Evolutionary conservation across 1,140 invertebrate species (phyloP), one percentile per base, ranked within the genome.

Genomic region (Bombus consobrinus): DNA sequence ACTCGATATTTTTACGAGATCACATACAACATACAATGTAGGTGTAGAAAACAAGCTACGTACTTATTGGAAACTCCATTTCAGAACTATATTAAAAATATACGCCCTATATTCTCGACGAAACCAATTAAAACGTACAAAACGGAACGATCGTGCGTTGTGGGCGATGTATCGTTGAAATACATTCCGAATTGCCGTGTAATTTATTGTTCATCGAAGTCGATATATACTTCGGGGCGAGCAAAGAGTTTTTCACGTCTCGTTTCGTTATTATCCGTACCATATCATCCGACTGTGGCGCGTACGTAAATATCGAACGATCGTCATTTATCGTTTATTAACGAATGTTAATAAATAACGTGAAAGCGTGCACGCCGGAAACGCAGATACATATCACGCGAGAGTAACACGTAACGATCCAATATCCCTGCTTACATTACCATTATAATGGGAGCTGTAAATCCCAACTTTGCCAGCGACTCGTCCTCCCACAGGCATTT

Each of bases 391-490:
- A 53, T 53, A 53, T 22, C 18, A 22, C 18, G 6, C 18, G 47
- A 53, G 8, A 28, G 62, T 22, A 43, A 39, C 28, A 1, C 47
- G 47, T 53, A 53, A 53, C 18, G 18, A 53, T 53, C 15, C 12
- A 64, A 89, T 88, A 90, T 87, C 66, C 84, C 78, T 69, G 82
- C 71, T 76, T 87, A 92, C 92, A 94, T 94, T 94, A 97, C 97
- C 97, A 95, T 96, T 96, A 94, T 96, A 96, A 90, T 96, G 96
- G 89, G 96, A 96, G 92, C 96, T 96, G 93, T 97, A 97, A 90
- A 97, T 97, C 77, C 97, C 97, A 93, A 97, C 96, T 94, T 97
- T 97, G 87, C 97, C 97, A 88, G 97, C 97, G 77, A 97, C 97
- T 41, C 97, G 95, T 89, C 96, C 97, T 73, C 96, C 96, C 75